phyloP scores from a whole-genome alignment of 1,140 invertebrate genomes.

The Lerema accius region DNA sequence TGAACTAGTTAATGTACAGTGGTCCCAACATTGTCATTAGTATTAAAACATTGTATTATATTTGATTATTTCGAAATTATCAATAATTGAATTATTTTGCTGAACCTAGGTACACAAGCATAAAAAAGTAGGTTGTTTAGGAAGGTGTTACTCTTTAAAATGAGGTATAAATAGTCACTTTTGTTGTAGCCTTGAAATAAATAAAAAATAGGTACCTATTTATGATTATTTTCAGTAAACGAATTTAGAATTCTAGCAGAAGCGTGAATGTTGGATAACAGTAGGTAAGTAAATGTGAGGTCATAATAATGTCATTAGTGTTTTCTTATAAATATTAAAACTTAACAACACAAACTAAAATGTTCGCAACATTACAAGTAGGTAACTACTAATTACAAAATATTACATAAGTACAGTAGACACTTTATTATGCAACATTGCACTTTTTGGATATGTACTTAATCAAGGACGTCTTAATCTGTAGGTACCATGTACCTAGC shows the following conservation, averaged over 20 bases:
- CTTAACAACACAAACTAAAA: too few species aligned
- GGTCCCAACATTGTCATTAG: background rate
- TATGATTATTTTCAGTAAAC: too few species aligned
- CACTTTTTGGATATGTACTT: background rate
- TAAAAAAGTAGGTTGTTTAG: too few species aligned
- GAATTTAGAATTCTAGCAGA: background rate
- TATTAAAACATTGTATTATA: background rate
- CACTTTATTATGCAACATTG: background rate
- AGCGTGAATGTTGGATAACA: background rate
- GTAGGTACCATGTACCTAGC: conserved; percentile 17
- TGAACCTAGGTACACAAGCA: too few species aligned
- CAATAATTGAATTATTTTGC: too few species aligned
- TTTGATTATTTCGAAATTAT: background rate
- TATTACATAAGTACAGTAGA: background rate
- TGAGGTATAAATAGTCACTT: too few species aligned
- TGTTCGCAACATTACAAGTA: too few species aligned
- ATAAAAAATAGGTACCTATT: too few species aligned
- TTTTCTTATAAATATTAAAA: too few species aligned
- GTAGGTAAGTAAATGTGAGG: background rate
- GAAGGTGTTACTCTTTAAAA: too few species aligned
- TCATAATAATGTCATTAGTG: too few species aligned
- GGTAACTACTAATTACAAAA: background rate
- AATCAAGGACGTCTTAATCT: conserved; percentile 19
- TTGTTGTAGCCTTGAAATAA: too few species aligned
- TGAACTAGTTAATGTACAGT: background rate